Evolutionary conservation across 2,888 invertebrate species (phyloP).

Genomic region (Macrostomum cliftonense): DNA sequence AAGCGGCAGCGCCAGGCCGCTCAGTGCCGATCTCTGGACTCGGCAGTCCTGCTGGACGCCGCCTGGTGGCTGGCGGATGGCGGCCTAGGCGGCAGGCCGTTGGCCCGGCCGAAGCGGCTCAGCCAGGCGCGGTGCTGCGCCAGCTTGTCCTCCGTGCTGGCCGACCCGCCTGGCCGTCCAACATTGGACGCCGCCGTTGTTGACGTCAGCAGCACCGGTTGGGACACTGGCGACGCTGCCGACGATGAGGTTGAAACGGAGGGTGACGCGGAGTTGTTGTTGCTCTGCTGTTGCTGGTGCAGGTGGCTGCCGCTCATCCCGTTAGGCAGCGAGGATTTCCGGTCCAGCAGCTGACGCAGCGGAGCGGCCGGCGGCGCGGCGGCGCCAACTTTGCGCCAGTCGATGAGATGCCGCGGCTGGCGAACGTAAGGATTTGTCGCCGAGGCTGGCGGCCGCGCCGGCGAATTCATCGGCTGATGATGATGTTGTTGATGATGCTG

Average conservation of each 20-base stretch:
- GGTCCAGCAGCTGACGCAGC: background rate
- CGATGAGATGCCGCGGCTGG: slow-evolving; percentile 2
- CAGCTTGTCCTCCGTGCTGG: slow-evolving; percentile 7
- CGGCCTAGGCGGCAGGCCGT: no score
- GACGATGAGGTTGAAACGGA: background rate
- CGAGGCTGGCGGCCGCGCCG: background rate
- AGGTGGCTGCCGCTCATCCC: no score
- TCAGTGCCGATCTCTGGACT: no score
- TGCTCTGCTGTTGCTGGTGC: no score
- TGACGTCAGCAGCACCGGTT: background rate
- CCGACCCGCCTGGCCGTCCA: no score
- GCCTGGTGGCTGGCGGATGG: no score
- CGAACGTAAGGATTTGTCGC: background rate
- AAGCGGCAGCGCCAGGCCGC: no score
- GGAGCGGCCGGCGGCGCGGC: background rate
- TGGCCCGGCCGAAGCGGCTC: no score
- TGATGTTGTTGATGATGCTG: background rate
- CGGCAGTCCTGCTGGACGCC: no score
- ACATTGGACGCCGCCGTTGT: background rate
- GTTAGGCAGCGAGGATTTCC: background rate
- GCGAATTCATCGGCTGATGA: background rate
- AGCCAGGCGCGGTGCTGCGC: slow-evolving; percentile 5
- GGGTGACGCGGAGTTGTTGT: no score
- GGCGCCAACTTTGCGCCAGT: slow-evolving; percentile 1
- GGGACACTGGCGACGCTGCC: background rate